Evolutionary conservation across 2,797 vertebrate species (phyloP).

Genomic region (Scolopax bukidnonensis): DNA sequence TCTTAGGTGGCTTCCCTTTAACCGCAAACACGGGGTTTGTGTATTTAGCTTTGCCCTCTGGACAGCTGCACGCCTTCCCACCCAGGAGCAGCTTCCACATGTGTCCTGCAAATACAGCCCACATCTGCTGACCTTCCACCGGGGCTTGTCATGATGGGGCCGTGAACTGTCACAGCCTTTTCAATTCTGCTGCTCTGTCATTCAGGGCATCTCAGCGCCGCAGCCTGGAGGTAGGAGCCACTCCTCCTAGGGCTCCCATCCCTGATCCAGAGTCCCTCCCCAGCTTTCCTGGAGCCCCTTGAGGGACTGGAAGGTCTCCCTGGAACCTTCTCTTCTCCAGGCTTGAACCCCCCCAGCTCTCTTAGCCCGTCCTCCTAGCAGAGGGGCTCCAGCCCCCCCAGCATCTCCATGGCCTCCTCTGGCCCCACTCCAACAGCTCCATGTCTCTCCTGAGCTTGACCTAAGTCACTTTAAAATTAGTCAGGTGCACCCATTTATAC

Average conservation of each 20-base stretch:
- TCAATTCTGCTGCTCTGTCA: background rate
- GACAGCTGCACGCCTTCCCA: background rate
- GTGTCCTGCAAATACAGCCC: background rate
- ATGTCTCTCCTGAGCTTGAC: too few relatives aligned
- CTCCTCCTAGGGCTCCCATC: too few relatives aligned
- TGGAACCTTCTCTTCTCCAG: too few relatives aligned
- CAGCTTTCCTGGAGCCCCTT: too few relatives aligned
- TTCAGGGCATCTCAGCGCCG: background rate
- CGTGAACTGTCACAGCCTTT: background rate
- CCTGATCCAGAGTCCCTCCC: too few relatives aligned
- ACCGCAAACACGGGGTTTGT: background rate
- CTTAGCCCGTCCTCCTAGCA: too few relatives aligned
- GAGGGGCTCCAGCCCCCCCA: too few relatives aligned
- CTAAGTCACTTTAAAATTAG: background rate
- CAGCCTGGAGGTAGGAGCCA: background rate
- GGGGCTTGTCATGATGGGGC: background rate
- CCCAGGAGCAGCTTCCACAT: constrained; percentile 19
- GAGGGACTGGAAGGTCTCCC: too few relatives aligned
- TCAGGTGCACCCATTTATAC: fast-evolving
- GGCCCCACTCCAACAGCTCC: too few relatives aligned
- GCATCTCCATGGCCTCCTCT: too few relatives aligned
- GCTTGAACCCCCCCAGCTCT: too few relatives aligned
- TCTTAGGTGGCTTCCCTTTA: constrained; percentile 21
- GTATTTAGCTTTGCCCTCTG: constrained; percentile 20
- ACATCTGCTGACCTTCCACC: constrained; percentile 39